Base-by-base conservation (phyloP, 2,113 vertebrate species). In the Oreotrochilus melanogaster region DNA sequence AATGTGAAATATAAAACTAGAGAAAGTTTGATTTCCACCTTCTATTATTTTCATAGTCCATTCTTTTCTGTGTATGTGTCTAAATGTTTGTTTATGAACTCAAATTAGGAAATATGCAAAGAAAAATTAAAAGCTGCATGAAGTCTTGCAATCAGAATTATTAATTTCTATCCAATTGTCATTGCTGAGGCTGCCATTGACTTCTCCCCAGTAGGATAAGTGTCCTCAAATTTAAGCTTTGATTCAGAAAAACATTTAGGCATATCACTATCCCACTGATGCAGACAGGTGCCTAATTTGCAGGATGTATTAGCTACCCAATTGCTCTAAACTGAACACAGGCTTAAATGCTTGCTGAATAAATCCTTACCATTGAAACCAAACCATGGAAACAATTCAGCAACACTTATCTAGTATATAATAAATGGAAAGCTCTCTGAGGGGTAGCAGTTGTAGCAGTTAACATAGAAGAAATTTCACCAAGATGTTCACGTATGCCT, bases 341-440 rank as follows among this genome's bases (percentile, higher is more conserved):
- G 70, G 19, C 37, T 83, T 92, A 93, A 95, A 84, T 79, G 48
- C 39, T 87, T 88, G 42, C 76, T 91, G 78, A 95, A 89, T 81
- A 91, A 92, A 84, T 54, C 42, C 62, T 84, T 78, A n/a, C 66
- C 31, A 88, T 30, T 81, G 75, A 95, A 89, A 89, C 79, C 47
- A 79, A 95, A 58, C 51, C 75, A 73, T 57, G 62, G 84, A 93
- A 89, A 92, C 69, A 96, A 91, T 84, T 91, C 86, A 91, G 22
- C 75, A 83, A 72, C 78, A 76, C 28, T 89, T 89, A 88, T 66
- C 89, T 84, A 50, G 69, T 78, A 56, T 31, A 72, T 75, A 75
- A 79, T 60, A 73, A 95, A 94, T 83, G 28, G 50, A 78, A 88
- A 95, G 37, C 56, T 72, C n/a, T 95, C 61, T 86, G 57, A 93